Evolutionary conservation across 30 jellyfish, hydroid and myxozoan species (phyloP), one percentile per base, ranked within the genome.

Genomic region (Aurelia sp.): DNA sequence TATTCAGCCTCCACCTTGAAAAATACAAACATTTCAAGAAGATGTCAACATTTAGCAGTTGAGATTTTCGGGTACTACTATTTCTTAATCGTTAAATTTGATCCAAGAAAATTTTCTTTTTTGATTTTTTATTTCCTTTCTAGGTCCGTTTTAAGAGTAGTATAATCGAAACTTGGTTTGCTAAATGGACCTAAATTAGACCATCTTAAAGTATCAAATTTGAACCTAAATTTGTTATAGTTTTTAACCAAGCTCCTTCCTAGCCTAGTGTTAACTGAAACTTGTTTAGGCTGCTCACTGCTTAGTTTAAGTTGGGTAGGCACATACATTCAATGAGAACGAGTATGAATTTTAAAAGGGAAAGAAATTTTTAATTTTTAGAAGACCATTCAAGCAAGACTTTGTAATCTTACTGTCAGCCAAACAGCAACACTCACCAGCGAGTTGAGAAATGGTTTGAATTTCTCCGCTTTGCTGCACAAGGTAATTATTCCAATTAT

Each of bases 381-480:
- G 96, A 70, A 4, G 0, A 51, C 75, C 16, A 57, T 87, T 11
- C 96, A 87, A 55, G 52, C 41, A 47, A 18, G 47, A 16, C 82
- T 93, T 9, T 94, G 99, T 79, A 61, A 89, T 53, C 30, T 85
- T 64, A 85, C 52, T 35, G 71, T 48, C 40, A 53, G 82, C 15
- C 97, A 89, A 72, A 15, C 22, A 18, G 79, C 12, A 5, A 57
- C 51, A 12, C 92, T 94, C 13, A 57, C 95, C 16, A 64, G 81
- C 13, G 96, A 84, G 65, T 67, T 94, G 6, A 35, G 76, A 61
- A 52, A 62, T 27, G 61, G 88, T 53, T 35, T 94, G 23, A 80
- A 86, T 70, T 88, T 88, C 92, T 60, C 96, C 10, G 88, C 88
- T 55, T 60, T 94, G 53, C 18, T 60, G 50, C 88, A 82, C 41